A percentile compares a stretch with the other conserved stretches of the same genome.
phyloP scores from a whole-genome alignment of 2,113 vertebrate genomes.

The Salvelinus fontinalis region DNA sequence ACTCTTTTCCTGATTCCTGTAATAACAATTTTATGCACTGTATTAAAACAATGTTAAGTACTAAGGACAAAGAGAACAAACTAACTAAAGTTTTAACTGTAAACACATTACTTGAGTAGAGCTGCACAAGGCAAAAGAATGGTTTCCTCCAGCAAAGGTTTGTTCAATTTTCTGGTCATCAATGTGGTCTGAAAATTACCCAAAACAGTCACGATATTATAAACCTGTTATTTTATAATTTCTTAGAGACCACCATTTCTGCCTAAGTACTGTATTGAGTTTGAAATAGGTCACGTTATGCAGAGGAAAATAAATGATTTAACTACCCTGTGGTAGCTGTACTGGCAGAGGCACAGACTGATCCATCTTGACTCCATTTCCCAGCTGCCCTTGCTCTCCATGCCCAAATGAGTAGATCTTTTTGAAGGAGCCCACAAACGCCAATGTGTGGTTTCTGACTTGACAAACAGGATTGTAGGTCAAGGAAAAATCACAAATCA shows the following conservation, averaged over 20 bases:
- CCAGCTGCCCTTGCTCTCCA: constrained; percentile 51
- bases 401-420: constrained; percentile 53
- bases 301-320: not conserved
- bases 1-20: constrained; percentile 12
- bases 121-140: constrained; percentile 35
- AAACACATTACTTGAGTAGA: constrained; percentile 13
- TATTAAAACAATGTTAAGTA: not conserved
- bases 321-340: constrained; percentile 18
- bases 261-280: not conserved
- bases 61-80: not conserved
- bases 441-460: constrained; percentile 51
- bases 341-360: constrained; percentile 40
- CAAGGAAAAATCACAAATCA: not conserved
- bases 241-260: not conserved
- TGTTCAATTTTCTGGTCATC: constrained; percentile 11
- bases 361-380: constrained; percentile 29
- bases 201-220: not conserved
- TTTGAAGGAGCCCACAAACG: constrained; percentile 27
- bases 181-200: constrained; percentile 14
- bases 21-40: not conserved
- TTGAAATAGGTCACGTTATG: not conserved
- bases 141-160: constrained; percentile 44
- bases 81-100: not conserved
- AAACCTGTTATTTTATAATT: not conserved
- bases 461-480: not conserved